phyloP scores from a whole-genome alignment of 1,140 invertebrate species.

The Bursaphelenchus mucronatus region DNA sequence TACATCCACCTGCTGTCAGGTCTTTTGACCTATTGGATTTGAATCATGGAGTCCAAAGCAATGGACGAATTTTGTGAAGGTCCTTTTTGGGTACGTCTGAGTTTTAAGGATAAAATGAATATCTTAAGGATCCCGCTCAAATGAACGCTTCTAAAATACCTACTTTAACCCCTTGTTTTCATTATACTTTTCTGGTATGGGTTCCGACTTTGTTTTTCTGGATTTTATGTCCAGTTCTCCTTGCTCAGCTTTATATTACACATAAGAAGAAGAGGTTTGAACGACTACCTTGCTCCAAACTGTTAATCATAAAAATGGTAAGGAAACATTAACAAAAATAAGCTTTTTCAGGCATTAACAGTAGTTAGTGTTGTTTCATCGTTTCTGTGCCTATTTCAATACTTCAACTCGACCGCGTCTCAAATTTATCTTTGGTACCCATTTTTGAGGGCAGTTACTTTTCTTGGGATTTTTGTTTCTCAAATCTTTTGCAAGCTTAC shows the following conservation, averaged over 20 bases:
- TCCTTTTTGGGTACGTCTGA: slow-evolving; percentile 14
- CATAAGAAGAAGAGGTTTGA: slow-evolving; percentile 18
- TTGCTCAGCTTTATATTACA: slow-evolving; percentile 44
- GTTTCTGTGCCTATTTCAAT: slow-evolving; percentile 32
- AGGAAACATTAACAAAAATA: slow-evolving; percentile 13
- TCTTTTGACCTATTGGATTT: too few species aligned
- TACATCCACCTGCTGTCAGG: too few species aligned
- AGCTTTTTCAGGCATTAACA: slow-evolving; percentile 35
- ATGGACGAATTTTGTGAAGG: slow-evolving; percentile 10
- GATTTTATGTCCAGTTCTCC: slow-evolving; percentile 48
- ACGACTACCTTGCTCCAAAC: slow-evolving; percentile 47
- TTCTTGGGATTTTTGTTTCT: slow-evolving; percentile 26
- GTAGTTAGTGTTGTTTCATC: slow-evolving; percentile 34
- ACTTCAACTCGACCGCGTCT: slow-evolving; percentile 23
- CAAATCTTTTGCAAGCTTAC: slow-evolving; percentile 5
- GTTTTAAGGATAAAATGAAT: background rate
- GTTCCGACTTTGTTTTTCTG: slow-evolving; percentile 50
- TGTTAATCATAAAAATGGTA: slow-evolving; percentile 47
- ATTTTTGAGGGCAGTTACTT: slow-evolving; percentile 40
- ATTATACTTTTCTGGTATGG: slow-evolving; percentile 55
- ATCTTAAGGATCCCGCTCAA: slow-evolving; percentile 3
- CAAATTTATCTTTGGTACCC: slow-evolving; percentile 44
- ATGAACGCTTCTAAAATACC: slow-evolving; percentile 28
- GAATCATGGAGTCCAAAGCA: background rate
- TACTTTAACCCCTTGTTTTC: slow-evolving; percentile 50